Evolutionary conservation across 2,797 vertebrate species (phyloP).

Genomic region (Diplodus sargus): DNA sequence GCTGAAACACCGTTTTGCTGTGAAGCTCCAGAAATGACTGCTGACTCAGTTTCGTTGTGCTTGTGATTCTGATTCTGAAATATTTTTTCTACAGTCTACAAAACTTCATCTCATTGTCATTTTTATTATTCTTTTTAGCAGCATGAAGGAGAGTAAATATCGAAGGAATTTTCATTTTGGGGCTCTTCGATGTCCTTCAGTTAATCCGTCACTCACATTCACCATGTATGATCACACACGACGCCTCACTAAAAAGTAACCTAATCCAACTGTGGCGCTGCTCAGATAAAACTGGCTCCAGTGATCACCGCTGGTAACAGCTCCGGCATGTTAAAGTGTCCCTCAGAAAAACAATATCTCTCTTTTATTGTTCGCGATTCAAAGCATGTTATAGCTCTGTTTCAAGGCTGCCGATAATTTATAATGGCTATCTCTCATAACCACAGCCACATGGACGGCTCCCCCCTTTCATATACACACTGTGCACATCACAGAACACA

Average conservation of each 20-base stretch:
- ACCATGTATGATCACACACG: background rate
- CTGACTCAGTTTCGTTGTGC: too few species aligned
- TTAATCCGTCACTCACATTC: background rate
- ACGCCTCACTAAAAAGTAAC: slow-evolving; percentile 11
- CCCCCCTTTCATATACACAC: slow-evolving; percentile 2
- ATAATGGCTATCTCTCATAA: slow-evolving; percentile 34
- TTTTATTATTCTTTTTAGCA: too few species aligned
- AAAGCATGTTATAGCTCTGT: slow-evolving; percentile 51
- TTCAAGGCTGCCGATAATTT: slow-evolving; percentile 45
- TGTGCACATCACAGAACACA: slow-evolving; percentile 30
- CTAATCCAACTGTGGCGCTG: slow-evolving; percentile 14
- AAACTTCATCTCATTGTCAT: too few species aligned
- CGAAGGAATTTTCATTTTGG: too few species aligned
- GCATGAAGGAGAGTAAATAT: too few species aligned
- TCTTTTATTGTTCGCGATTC: slow-evolving; percentile 48
- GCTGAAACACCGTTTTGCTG: too few species aligned
- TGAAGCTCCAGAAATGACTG: too few species aligned
- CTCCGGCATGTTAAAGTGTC: slow-evolving; percentile 20
- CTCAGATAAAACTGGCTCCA: background rate
- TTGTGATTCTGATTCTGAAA: too few species aligned
- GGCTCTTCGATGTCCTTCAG: background rate
- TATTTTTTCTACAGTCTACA: too few species aligned
- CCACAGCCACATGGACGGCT: slow-evolving; percentile 25
- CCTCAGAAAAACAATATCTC: slow-evolving; percentile 30
- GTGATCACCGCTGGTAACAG: slow-evolving; percentile 14